Base-by-base conservation (phyloP, 92 coral and sea anemone genomes). In the Zoanthus gigantus region DNA sequence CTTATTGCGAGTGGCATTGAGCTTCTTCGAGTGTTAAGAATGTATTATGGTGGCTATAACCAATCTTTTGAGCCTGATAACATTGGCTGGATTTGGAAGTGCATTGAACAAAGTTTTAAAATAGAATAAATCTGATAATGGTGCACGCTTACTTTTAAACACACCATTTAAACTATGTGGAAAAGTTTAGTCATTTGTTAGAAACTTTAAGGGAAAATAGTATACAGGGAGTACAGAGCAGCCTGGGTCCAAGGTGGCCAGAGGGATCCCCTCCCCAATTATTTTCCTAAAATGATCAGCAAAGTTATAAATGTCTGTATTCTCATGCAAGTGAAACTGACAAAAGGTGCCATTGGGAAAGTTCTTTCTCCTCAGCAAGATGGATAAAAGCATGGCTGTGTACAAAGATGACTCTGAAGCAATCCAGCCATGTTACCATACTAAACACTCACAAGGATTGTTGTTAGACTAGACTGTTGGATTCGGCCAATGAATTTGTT, bases 321-420 rank as follows among this genome's bases (percentile, higher is more conserved):
- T 84, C 56, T 92, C 9, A 80, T 92, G 67, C 92, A 63, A 83
- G 90, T 80, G 72, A 83, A 76, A 60, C 94, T 86, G n/a, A 89
- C 89, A 76, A 91, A 86, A 57, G 88, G 89, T 83, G 85, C 91
- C 28, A 82, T 91, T 46, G 91, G 86, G 87, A 88, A 75, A 89
- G 76, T 67, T 83, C 87, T 44, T 92, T 89, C 74, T 92, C 94
- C 34, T 88, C 94, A 75, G 91, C 91, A 29, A 90, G 3, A 34
- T 34, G 42, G 42, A 34, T 34, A 34, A 34, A 34, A 88, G 86
- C 90, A 47, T 89, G 89, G 92, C 86, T 85, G 71, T 86, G 92
- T n/a, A 86, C 94, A 85, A 73, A 71, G 78, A 89, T 89, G 94
- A 83, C 53, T 53, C 94, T 79, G 67, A 69, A 90, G 82, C 72